These are phyloP conservation scores for Urocynchramus pylzowi DNA, from an alignment of 2,113 vertebrate genomes.

Conservation along the genomic window DNA sequence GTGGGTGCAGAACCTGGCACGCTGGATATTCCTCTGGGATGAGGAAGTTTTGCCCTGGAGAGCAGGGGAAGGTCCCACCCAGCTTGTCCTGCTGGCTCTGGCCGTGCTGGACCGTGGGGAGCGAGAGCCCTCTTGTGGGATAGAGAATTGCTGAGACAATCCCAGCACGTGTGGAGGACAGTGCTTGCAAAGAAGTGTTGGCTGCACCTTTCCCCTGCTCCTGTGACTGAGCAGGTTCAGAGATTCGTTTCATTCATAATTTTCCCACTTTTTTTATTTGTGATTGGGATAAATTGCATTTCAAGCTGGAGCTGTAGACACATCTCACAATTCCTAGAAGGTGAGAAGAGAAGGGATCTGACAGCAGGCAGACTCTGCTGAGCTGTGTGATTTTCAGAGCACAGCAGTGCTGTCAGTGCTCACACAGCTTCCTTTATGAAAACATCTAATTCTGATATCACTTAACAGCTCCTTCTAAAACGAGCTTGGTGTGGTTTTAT, in stretches of 20 bases:
- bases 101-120: neutral
- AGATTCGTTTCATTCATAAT: neutral
- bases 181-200: fast-evolving
- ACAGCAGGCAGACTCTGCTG: neutral
- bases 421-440: neutral
- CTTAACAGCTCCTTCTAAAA: neutral
- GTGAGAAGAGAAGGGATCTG: neutral
- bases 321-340: neutral
- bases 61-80: neutral
- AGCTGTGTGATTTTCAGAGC: neutral
- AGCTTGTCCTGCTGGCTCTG: neutral
- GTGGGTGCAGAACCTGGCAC: fast-evolving
- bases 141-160: neutral
- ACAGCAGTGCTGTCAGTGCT: neutral
- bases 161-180: neutral
- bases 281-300: neutral
- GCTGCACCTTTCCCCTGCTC: neutral
- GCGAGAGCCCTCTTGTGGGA: slow-evolving; percentile 52
- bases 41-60: fast-evolving
- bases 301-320: neutral
- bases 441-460: neutral
- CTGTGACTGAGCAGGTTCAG: fast-evolving
- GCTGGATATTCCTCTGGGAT: fast-evolving
- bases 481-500: neutral
- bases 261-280: neutral